A percentile compares a stretch with the other conserved stretches of the same genome.
These are phyloP conservation scores for Acrocephalus scirpaceus DNA, from an alignment of 2,797 vertebrate genomes.

Conservation along the genomic window DNA sequence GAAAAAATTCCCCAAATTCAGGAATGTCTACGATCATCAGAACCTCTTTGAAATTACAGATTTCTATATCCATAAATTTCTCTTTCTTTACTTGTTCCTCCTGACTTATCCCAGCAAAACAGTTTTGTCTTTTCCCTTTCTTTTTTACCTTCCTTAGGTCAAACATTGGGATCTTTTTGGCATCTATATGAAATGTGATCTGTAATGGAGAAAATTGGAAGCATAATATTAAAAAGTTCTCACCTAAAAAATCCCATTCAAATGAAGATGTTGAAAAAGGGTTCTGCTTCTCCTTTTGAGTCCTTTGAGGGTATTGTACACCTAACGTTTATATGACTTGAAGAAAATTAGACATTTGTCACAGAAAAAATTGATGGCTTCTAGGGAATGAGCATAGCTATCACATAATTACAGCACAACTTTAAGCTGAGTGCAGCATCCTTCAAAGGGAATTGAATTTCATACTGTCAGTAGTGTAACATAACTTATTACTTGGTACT, in stretches of 20 bases:
- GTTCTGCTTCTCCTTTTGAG: neutral
- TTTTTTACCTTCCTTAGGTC: neutral
- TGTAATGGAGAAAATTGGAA: neutral
- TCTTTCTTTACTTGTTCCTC: neutral
- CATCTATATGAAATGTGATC: neutral
- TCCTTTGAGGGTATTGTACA: neutral
- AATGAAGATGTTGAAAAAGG: neutral
- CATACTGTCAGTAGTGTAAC: neutral
- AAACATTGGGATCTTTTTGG: neutral
- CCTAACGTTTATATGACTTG: neutral
- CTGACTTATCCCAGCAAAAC: neutral
- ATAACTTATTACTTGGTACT: neutral
- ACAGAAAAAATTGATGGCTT: neutral
- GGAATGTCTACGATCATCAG: neutral
- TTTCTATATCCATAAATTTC: neutral
- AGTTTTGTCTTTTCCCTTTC: neutral
- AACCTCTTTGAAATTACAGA: neutral
- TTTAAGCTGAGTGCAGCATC: neutral
- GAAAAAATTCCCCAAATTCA: neutral
- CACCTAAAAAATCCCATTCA: neutral
- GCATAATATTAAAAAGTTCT: neutral
- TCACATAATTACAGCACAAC: neutral
- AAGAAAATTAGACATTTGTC: neutral
- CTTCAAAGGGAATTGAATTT: neutral
- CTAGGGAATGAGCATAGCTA: neutral